A percentile compares a stretch with the other conserved stretches of the same genome.
Evolutionary conservation across 2,797 vertebrate genomes (phyloP).

Genomic region (Antrozous pallidus): DNA sequence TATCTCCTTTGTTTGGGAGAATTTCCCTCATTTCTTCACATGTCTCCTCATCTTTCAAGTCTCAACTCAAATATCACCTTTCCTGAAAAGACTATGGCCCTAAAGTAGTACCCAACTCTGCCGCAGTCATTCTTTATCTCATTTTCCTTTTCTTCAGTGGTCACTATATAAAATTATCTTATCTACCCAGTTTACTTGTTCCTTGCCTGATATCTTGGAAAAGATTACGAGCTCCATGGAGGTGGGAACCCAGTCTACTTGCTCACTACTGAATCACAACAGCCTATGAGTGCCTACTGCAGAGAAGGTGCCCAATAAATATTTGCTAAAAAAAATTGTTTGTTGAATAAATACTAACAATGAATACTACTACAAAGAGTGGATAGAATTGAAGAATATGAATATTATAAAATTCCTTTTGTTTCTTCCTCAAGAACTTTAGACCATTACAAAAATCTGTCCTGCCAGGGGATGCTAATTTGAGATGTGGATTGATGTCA

Average conservation of each 20-base stretch:
- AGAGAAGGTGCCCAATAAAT: neutral
- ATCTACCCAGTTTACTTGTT: neutral
- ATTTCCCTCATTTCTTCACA: neutral
- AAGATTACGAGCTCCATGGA: neutral
- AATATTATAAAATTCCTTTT: neutral
- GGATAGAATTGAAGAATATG: neutral
- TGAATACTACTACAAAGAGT: neutral
- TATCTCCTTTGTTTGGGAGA: neutral
- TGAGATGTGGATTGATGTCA: conserved; percentile 14
- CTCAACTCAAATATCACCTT: neutral
- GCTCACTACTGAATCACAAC: neutral
- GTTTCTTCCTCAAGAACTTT: neutral
- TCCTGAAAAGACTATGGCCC: neutral
- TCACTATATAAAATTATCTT: neutral
- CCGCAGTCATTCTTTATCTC: neutral
- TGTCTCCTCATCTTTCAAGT: neutral
- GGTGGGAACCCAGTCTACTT: neutral
- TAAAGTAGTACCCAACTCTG: neutral
- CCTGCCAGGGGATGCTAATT: neutral
- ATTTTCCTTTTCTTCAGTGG: neutral
- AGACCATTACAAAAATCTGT: neutral
- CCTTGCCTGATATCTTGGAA: neutral
- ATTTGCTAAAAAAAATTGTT: neutral
- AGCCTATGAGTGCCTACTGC: neutral
- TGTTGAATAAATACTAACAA: neutral